A percentile compares a stretch with the other conserved stretches of the same genome.
These are phyloP conservation scores for Oreochromis niloticus DNA, from an alignment of 2,113 vertebrate species.

Conservation along the genomic window DNA sequence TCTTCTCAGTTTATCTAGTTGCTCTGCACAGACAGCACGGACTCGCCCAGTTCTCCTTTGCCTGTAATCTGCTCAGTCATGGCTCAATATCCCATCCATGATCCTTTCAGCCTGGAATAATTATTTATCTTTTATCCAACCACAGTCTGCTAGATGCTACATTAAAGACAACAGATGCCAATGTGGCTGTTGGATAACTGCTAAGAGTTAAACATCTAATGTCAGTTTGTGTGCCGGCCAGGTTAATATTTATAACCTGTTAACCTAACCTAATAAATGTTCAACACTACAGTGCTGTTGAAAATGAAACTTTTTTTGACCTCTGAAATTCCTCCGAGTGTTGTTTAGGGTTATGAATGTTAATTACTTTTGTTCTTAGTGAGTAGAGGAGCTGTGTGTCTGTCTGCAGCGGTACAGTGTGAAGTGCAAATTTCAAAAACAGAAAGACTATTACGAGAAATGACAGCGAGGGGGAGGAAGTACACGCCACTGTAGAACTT, in stretches of 20 bases:
- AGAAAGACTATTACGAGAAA: neutral
- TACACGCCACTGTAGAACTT: rapidly evolving
- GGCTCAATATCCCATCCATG: neutral
- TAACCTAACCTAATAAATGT: neutral
- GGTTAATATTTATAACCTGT: neutral
- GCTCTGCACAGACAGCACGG: neutral
- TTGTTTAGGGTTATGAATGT: neutral
- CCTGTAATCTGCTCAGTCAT: neutral
- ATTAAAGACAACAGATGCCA: neutral
- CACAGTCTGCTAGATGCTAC: neutral
- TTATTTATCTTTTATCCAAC: neutral
- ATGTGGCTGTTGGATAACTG: neutral
- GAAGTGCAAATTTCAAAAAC: neutral
- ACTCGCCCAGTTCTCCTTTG: rapidly evolving
- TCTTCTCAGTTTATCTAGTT: neutral
- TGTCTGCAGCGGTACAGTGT: rapidly evolving
- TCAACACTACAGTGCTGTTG: neutral
- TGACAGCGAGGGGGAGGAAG: neutral
- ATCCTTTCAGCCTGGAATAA: neutral
- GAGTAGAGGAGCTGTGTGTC: neutral
- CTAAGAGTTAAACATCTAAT: neutral
- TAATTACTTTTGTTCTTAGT: neutral
- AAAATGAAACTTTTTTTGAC: neutral
- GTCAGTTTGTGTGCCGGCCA: neutral
- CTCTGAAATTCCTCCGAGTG: neutral